A percentile compares a stretch with the other conserved stretches of the same genome.
phyloP scores from a whole-genome alignment of 2,888 invertebrate genomes.

The Laothoe populi region DNA sequence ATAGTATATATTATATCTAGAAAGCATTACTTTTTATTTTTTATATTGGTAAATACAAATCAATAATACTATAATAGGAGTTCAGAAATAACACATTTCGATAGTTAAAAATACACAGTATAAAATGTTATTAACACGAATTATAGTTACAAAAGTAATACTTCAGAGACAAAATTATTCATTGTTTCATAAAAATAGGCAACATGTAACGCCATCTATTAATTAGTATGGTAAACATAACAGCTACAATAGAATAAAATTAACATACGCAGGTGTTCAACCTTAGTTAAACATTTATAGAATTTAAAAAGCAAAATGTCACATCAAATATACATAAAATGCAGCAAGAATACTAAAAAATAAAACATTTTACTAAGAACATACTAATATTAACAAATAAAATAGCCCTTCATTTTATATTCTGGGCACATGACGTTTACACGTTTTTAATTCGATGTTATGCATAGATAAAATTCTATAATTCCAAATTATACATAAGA shows the following conservation, averaged over 20 bases:
- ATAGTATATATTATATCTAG: too few species aligned
- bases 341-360: constrained; percentile 1
- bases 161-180: too few species aligned
- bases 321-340: neutral
- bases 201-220: constrained; percentile 7
- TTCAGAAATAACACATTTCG: too few species aligned
- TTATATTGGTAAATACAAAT: too few species aligned
- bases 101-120: too few species aligned
- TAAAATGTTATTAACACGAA: too few species aligned
- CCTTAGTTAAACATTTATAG: neutral
- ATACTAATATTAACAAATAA: neutral
- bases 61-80: too few species aligned
- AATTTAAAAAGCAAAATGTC: neutral
- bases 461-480: constrained; percentile 40
- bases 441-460: constrained; percentile 40
- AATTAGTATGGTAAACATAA: neutral
- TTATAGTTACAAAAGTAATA: too few species aligned
- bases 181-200: neutral
- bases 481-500: constrained; percentile 35
- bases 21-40: too few species aligned
- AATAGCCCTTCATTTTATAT: constrained; percentile 2
- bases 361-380: neutral
- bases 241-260: too few species aligned
- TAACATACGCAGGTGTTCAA: neutral
- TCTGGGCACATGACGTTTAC: constrained; percentile 40